These are phyloP conservation scores for Zelleria hepariella DNA, from an alignment of 2,888 invertebrate genomes.

Conservation along the genomic window DNA sequence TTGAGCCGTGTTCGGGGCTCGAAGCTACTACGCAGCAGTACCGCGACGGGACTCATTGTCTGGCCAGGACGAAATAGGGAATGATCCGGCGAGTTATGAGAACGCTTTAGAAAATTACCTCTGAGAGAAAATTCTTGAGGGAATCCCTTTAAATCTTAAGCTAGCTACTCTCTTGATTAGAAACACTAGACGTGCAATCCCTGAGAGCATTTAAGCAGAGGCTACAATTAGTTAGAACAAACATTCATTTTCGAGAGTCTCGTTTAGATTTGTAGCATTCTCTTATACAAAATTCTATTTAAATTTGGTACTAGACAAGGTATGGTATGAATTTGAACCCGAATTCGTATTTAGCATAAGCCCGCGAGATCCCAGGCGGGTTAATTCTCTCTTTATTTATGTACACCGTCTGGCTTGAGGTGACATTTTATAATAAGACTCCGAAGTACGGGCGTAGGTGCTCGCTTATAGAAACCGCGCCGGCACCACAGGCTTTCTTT, in stretches of 20 bases:
- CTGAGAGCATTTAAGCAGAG: too few species aligned
- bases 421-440: slow-evolving; percentile 67
- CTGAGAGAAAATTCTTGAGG: too few species aligned
- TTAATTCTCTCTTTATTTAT: slow-evolving; percentile 66
- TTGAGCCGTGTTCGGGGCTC: not conserved
- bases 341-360: slow-evolving; percentile 27
- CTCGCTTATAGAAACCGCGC: slow-evolving; percentile 29
- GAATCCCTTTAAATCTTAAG: too few species aligned
- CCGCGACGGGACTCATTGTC: not conserved
- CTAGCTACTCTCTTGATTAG: too few species aligned
- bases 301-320: not conserved
- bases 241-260: too few species aligned
- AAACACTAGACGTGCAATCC: too few species aligned
- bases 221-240: too few species aligned
- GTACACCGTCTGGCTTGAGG: slow-evolving; percentile 60
- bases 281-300: not conserved
- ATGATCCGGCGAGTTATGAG: not conserved
- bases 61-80: not conserved
- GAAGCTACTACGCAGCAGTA: not conserved
- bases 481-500: slow-evolving; percentile 20
- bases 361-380: slow-evolving; percentile 56
- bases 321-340: slow-evolving; percentile 44
- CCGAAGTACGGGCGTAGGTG: slow-evolving; percentile 31
- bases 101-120: not conserved
- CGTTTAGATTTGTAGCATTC: not conserved